Percentiles rank a stretch among this genome's conserved stretches.
Conservation (phyloP, 2,113 vertebrate genomes). For the Myotis yumanensis region DNA sequence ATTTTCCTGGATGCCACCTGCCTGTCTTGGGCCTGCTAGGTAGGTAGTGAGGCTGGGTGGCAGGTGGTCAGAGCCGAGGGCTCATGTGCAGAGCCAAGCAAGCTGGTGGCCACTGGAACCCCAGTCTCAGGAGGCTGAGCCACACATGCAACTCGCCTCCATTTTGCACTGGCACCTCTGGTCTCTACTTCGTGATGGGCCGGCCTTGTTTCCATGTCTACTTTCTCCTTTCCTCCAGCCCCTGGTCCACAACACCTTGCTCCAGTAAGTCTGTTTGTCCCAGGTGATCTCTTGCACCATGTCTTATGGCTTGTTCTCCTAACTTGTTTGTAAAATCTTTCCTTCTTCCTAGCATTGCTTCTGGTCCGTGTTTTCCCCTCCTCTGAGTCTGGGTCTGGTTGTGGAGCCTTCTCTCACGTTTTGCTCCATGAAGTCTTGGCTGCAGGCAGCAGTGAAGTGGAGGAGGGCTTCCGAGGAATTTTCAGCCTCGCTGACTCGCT, state of each 20-base stretch:
- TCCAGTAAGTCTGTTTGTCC: background rate
- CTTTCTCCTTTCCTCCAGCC: background rate
- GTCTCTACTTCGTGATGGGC: background rate
- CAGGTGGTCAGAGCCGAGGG: background rate
- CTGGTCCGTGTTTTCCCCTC: background rate
- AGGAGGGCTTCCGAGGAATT: background rate
- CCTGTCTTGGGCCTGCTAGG: background rate
- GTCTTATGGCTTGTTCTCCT: background rate
- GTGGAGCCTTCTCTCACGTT: background rate
- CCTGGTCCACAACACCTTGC: background rate
- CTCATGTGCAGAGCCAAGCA: too few species aligned
- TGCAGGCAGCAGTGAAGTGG: background rate
- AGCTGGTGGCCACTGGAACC: background rate
- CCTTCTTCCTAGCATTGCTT: background rate
- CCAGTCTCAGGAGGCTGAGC: background rate
- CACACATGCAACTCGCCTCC: accelerated
- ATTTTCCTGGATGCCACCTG: background rate
- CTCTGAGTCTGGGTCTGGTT: background rate
- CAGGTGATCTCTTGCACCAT: background rate
- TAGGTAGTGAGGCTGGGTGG: background rate
- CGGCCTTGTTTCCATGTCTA: background rate
- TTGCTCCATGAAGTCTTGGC: background rate
- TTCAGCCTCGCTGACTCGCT: background rate
- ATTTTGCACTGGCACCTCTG: background rate
- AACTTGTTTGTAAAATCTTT: background rate